Conservation (phyloP, 2,888 invertebrate genomes). For the Trimorus sp. region DNA sequence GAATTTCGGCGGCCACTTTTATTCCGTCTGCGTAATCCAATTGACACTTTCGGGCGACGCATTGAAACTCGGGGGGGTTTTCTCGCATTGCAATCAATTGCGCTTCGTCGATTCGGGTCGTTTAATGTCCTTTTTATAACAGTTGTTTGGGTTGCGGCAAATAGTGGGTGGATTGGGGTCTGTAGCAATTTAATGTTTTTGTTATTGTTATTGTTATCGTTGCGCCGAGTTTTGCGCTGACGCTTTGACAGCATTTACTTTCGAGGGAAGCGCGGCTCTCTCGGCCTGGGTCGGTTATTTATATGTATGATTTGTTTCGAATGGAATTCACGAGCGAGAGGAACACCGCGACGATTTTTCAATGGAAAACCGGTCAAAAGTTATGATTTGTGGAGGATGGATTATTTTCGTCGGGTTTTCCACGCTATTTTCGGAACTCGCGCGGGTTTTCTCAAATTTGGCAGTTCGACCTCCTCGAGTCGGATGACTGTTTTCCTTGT, state of each 20-base stretch:
- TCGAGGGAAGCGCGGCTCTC: constrained; percentile 53
- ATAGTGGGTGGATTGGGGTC: too few species aligned
- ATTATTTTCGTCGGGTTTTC: constrained; percentile 46
- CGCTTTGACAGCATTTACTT: constrained; percentile 58
- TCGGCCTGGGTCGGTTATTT: constrained; percentile 64
- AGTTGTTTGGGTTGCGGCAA: too few species aligned
- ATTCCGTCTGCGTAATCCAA: too few species aligned
- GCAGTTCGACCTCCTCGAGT: neutral
- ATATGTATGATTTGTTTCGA: constrained; percentile 63
- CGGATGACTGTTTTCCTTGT: neutral
- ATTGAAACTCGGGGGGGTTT: too few species aligned
- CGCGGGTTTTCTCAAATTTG: constrained; percentile 37
- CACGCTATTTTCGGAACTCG: constrained; percentile 41
- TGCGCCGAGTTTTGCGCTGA: constrained; percentile 40
- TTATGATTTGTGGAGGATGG: constrained; percentile 51
- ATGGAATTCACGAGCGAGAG: constrained; percentile 61
- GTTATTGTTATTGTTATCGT: constrained; percentile 44
- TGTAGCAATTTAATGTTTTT: neutral
- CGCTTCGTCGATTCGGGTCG: too few species aligned
- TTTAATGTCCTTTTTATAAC: too few species aligned
- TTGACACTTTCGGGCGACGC: too few species aligned
- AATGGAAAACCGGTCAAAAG: constrained; percentile 56
- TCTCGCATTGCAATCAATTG: too few species aligned
- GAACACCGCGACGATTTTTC: constrained; percentile 57
- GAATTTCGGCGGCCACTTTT: too few species aligned